Evolutionary conservation across 1,140 invertebrate species (phyloP).

Genomic region (Andrena cerasifolii): DNA sequence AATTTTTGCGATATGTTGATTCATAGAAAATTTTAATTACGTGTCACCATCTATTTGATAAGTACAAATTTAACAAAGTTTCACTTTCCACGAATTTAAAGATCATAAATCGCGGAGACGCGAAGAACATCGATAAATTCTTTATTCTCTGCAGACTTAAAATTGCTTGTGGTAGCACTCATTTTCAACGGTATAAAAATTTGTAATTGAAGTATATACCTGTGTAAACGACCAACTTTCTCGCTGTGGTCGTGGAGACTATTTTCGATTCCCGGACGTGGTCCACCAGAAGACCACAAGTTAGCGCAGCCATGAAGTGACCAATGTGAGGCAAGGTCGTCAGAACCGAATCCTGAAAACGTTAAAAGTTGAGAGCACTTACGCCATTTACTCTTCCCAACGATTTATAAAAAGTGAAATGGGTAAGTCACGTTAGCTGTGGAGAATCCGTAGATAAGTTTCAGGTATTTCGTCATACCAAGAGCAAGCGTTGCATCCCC

Average conservation of each 20-base stretch:
- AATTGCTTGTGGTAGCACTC: too few relatives aligned
- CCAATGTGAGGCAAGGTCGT: constrained; percentile 84
- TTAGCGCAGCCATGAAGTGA: constrained; percentile 84
- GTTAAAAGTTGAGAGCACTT: not conserved
- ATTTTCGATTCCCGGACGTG: constrained; percentile 83
- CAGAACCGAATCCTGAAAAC: constrained; percentile 82
- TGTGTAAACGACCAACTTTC: constrained; percentile 85
- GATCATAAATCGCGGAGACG: too few relatives aligned
- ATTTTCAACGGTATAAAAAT: not conserved
- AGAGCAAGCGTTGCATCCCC: constrained; percentile 84
- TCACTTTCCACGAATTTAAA: too few relatives aligned
- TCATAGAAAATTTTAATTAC: too few relatives aligned
- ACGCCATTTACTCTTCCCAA: too few relatives aligned
- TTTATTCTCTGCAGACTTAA: too few relatives aligned
- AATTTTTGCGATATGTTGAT: too few relatives aligned
- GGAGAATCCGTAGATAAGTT: constrained; percentile 84
- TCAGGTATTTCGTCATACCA: constrained; percentile 84
- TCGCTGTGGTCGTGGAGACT: constrained; percentile 84
- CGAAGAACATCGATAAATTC: too few relatives aligned
- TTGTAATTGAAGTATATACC: constrained; percentile 73
- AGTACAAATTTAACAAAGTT: too few relatives aligned
- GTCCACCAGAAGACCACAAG: constrained; percentile 84
- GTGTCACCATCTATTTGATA: too few relatives aligned
- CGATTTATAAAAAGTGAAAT: too few relatives aligned
- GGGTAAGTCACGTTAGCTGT: constrained; percentile 82